These are phyloP conservation scores for Zoroaster sp. DNA, from an alignment of 53 echinoderm and acorn worm species.

Conservation along the genomic window DNA sequence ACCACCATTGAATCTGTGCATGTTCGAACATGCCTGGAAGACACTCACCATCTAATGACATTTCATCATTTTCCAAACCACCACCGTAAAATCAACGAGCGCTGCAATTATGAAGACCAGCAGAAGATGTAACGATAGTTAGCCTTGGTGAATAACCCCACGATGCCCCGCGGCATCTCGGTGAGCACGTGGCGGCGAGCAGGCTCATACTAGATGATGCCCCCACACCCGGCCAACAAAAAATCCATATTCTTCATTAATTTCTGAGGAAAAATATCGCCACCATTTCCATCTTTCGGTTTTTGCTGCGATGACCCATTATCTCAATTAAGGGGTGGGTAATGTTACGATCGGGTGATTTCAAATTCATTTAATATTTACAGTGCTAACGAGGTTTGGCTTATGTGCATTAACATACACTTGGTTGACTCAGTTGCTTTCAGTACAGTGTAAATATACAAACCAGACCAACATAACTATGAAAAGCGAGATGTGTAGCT, in stretches of 20 bases:
- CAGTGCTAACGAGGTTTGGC: constrained; percentile 17
- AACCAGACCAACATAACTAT: too few relatives aligned
- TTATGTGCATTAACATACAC: constrained; percentile 18
- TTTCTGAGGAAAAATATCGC: neutral
- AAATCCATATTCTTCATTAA: neutral
- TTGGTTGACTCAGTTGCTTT: neutral
- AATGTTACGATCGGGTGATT: constrained; percentile 10
- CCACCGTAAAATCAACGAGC: too few relatives aligned
- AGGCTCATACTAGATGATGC: neutral
- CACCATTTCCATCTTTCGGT: constrained; percentile 32
- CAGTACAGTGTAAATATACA: too few relatives aligned
- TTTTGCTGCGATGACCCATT: constrained; percentile 21
- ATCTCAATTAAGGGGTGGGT: constrained; percentile 20
- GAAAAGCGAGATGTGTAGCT: too few relatives aligned
- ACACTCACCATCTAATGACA: neutral
- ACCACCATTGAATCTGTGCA: neutral
- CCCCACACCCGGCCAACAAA: neutral
- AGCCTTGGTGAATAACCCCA: neutral
- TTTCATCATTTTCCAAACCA: neutral
- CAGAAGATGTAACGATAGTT: too few relatives aligned
- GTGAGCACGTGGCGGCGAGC: neutral
- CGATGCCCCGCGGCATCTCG: neutral
- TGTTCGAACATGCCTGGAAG: constrained; percentile 7
- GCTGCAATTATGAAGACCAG: neutral
- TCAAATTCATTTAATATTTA: constrained; percentile 29